phyloP scores from a whole-genome alignment of 1,140 invertebrate genomes.

The Tetragonula clypearis region DNA sequence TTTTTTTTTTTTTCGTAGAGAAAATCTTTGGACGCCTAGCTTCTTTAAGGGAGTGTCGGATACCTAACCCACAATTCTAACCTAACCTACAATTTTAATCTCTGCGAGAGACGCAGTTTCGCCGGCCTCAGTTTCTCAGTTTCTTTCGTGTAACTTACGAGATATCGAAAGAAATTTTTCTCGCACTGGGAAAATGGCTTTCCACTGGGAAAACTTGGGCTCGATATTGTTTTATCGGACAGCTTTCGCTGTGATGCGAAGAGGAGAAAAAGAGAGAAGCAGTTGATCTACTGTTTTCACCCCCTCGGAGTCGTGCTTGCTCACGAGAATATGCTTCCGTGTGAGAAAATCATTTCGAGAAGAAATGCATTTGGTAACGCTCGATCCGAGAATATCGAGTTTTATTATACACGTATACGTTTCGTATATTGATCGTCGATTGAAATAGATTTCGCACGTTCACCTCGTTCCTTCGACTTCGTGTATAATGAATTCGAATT shows the following conservation, averaged over 20 bases:
- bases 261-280: conserved; percentile 29
- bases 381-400: not conserved
- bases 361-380: not conserved
- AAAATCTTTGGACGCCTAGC: no score
- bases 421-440: not conserved
- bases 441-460: not conserved
- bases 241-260: conserved; percentile 37
- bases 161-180: not conserved
- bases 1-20: no score
- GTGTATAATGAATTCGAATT: not conserved
- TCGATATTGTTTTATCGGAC: conserved; percentile 60
- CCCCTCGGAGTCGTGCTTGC: conserved; percentile 38
- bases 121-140: not conserved
- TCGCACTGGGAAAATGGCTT: not conserved
- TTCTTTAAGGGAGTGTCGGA: no score
- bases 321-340: conserved; percentile 15
- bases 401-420: not conserved
- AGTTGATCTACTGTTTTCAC: conserved; percentile 59
- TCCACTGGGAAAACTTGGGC: conserved; percentile 15
- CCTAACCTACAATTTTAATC: no score
- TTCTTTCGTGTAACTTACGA: conserved; percentile 8
- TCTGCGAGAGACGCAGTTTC: no score
- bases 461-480: not conserved
- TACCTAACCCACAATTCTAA: no score
- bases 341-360: not conserved